Percentiles rank a stretch among this genome's conserved stretches.
Evolutionary conservation across 2,113 vertebrate genomes (phyloP).

Genomic region (Periophthalmodon schlosseri): DNA sequence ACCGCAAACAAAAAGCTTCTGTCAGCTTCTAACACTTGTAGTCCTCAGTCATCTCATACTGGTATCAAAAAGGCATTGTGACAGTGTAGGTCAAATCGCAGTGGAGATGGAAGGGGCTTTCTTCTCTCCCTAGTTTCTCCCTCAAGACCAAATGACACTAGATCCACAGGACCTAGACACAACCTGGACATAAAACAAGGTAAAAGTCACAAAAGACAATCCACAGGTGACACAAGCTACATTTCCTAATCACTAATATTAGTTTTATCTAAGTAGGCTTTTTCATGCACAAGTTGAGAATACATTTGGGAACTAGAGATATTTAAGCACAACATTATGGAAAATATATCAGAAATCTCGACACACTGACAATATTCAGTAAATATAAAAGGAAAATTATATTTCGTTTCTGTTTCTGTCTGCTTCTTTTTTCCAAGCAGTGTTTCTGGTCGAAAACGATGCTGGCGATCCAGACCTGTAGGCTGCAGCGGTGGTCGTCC

Average conservation of each 20-base stretch:
- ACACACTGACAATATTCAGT: slow-evolving; percentile 7
- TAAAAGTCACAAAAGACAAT: slow-evolving; percentile 20
- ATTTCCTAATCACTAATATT: neutral
- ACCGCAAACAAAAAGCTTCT: slow-evolving; percentile 30
- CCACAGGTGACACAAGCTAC: neutral
- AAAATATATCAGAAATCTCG: slow-evolving; percentile 2
- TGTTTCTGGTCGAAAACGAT: slow-evolving; percentile 1
- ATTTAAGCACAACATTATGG: neutral
- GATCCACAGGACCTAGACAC: slow-evolving; percentile 49
- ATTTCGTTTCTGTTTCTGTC: neutral
- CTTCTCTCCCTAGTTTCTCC: slow-evolving; percentile 10
- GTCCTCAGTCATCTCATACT: slow-evolving; percentile 54
- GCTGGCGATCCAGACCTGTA: slow-evolving; percentile 61
- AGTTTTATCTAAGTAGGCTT: neutral
- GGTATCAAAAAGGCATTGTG: slow-evolving; percentile 41
- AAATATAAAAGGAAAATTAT: neutral
- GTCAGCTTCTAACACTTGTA: slow-evolving; percentile 27
- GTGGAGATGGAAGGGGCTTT: slow-evolving; percentile 31
- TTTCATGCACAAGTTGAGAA: neutral
- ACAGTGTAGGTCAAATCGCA: slow-evolving; percentile 36
- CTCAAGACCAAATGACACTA: slow-evolving; percentile 31
- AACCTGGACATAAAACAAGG: slow-evolving; percentile 16
- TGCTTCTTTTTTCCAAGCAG: neutral
- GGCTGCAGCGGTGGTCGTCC: slow-evolving; percentile 57
- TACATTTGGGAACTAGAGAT: neutral